Base-by-base conservation (phyloP, 1,140 invertebrate species). In the Hirudo medicinalis region DNA sequence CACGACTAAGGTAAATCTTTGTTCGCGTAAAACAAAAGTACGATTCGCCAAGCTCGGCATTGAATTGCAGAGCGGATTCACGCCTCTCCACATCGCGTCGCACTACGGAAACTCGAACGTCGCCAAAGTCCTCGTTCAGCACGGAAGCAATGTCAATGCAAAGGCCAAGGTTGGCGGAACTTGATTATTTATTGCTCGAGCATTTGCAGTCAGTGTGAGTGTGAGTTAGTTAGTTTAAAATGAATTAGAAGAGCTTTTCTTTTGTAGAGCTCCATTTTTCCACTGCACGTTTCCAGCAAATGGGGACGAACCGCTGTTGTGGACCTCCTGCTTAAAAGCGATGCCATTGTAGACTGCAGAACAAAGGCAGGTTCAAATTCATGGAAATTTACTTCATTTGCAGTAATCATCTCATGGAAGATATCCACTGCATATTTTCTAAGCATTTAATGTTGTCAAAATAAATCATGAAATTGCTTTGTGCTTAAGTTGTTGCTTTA, bases 261-360 rank as follows among this genome's bases (percentile, higher is more conserved):
- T 49, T 54, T 20, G 25, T 22, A 67, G 85, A 91, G 93, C 78
- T 91, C 91, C 76, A 94, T 94, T 72, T 92, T 89, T 73, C 91
- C 91, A 0, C 81, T 94, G 57, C 91, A 94, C 79, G 96, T 99
- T 17, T 94, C 95, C 63, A 91, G 94, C 29, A 97, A 99, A 85
- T 99, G 96, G 96, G 96, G 96, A 75, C 96, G 97, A 84, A 88
- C 88, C 60, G 96, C 96, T 78, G 94, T 98, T 91, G 94, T 96
- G 6, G 87, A 89, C 15, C 84, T 98, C 49, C 84, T 99, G 49
- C 83, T 97, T 70, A 91, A 95, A 77, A 90, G 91, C 77, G 90
- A 90, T 40, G 94, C 92, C 19, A 90, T 90, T 77, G 94, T 97
- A 29, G 32, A 54, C 22, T 49, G 40, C 32, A 25, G 69, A 17